These are phyloP conservation scores for Polypterus senegalus DNA, from an alignment of 2,113 vertebrate genomes.

Conservation along the genomic window DNA sequence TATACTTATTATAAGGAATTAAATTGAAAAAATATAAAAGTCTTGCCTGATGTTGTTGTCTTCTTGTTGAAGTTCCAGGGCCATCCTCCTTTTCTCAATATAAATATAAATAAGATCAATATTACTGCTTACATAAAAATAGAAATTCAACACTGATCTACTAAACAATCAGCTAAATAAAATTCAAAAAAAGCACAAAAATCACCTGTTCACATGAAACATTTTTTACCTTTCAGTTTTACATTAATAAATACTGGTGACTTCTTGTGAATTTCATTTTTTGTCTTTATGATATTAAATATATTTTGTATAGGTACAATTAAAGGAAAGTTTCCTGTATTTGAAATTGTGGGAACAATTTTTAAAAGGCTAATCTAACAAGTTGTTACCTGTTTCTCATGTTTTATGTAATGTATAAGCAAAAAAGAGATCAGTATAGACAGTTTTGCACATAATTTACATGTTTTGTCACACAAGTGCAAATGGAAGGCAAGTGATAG, in stretches of 20 bases:
- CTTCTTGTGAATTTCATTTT: too few species aligned
- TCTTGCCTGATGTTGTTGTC: slow-evolving; percentile 51
- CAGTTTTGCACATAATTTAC: too few species aligned
- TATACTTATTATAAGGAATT: background rate
- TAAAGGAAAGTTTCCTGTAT: too few species aligned
- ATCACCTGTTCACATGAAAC: background rate
- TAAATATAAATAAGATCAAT: slow-evolving; percentile 29
- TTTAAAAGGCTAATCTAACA: too few species aligned
- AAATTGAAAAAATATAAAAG: background rate
- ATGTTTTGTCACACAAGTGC: too few species aligned
- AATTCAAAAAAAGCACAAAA: background rate
- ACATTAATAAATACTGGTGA: background rate
- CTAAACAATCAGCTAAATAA: background rate
- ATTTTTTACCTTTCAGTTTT: background rate
- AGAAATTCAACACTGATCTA: background rate
- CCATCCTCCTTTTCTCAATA: slow-evolving; percentile 57
- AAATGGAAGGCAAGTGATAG: too few species aligned
- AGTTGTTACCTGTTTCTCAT: too few species aligned
- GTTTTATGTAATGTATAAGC: too few species aligned
- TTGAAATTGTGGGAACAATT: too few species aligned
- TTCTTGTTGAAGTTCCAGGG: slow-evolving; percentile 69
- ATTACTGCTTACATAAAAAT: background rate
- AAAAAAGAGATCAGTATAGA: too few species aligned
- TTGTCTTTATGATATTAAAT: too few species aligned
- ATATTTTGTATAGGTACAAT: too few species aligned